phyloP scores from a whole-genome alignment of 2,888 invertebrate species.

The Chrysomela aeneicollis region DNA sequence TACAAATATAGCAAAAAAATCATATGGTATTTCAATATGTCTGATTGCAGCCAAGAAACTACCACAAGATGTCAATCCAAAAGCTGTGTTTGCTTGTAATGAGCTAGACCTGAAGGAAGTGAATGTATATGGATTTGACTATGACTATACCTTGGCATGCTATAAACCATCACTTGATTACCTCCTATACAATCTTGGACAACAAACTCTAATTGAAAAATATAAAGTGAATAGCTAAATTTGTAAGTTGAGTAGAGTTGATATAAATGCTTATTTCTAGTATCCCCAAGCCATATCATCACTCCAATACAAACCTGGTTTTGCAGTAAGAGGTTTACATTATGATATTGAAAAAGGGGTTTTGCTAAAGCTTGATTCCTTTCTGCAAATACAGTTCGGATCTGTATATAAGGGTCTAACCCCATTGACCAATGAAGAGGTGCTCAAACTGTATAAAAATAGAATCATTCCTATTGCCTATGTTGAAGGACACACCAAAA shows the following conservation, averaged over 20 bases:
- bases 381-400: slow-evolving; percentile 95
- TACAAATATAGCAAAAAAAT: slow-evolving; percentile 43
- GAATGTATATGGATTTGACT: slow-evolving; percentile 96
- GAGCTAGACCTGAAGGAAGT: slow-evolving; percentile 91
- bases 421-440: slow-evolving; percentile 83
- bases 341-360: slow-evolving; percentile 96
- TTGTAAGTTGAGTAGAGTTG: background rate
- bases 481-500: slow-evolving; percentile 81
- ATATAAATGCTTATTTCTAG: slow-evolving; percentile 64
- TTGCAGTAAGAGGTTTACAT: slow-evolving; percentile 96
- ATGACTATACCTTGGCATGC: slow-evolving; percentile 96
- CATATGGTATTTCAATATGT: slow-evolving; percentile 19
- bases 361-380: slow-evolving; percentile 93
- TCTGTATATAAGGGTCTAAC: slow-evolving; percentile 89
- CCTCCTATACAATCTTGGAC: slow-evolving; percentile 89
- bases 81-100: slow-evolving; percentile 95
- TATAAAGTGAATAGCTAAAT: slow-evolving; percentile 75
- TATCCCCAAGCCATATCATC: slow-evolving; percentile 86
- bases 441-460: slow-evolving; percentile 84
- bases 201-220: slow-evolving; percentile 84
- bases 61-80: slow-evolving; percentile 84
- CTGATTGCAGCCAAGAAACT: slow-evolving; percentile 77
- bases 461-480: slow-evolving; percentile 87
- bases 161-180: slow-evolving; percentile 91
- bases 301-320: slow-evolving; percentile 89